These are phyloP conservation scores for Drosophila nigritarsus DNA, from an alignment of 2,888 invertebrate species.

Conservation along the genomic window DNA sequence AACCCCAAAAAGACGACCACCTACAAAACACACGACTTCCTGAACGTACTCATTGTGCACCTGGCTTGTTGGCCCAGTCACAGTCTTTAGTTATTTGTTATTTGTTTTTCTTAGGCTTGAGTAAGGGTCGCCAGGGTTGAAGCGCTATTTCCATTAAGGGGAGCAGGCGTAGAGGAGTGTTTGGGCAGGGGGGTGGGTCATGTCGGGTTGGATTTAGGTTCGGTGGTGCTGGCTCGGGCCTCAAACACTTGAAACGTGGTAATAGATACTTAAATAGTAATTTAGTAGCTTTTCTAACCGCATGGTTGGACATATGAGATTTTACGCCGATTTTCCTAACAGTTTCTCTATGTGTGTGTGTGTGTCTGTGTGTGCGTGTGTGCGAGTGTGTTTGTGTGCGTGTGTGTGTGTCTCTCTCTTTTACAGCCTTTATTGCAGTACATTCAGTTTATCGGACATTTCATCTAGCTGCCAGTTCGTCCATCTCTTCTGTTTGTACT, in stretches of 20 bases:
- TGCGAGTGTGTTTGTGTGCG: constrained; percentile 7
- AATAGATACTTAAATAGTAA: constrained; percentile 80
- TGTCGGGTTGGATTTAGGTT: constrained; percentile 1
- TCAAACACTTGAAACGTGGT: constrained; percentile 71
- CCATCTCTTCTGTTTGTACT: constrained; percentile 2
- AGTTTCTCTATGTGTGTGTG: constrained; percentile 27
- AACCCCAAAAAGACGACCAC: constrained; percentile 1
- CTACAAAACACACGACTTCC: constrained; percentile 32
- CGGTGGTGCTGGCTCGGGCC: constrained; percentile 11
- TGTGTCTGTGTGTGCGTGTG: neutral
- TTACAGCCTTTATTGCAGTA: constrained; percentile 65
- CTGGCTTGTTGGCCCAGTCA: constrained; percentile 30
- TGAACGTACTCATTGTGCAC: constrained; percentile 32
- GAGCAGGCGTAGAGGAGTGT: neutral
- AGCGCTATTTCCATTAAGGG: constrained; percentile 62
- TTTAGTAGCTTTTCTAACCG: constrained; percentile 77
- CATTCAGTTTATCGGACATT: constrained; percentile 73
- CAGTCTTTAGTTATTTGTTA: constrained; percentile 55
- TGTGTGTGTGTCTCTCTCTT: constrained; percentile 25
- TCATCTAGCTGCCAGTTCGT: constrained; percentile 65
- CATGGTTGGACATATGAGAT: constrained; percentile 76
- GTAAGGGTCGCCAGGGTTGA: constrained; percentile 48
- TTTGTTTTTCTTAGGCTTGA: constrained; percentile 68
- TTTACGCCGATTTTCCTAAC: constrained; percentile 70
- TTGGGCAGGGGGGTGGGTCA: neutral